Evolutionary conservation across 2,888 invertebrate genomes (phyloP).

Genomic region (Megastigmus dorsalis): DNA sequence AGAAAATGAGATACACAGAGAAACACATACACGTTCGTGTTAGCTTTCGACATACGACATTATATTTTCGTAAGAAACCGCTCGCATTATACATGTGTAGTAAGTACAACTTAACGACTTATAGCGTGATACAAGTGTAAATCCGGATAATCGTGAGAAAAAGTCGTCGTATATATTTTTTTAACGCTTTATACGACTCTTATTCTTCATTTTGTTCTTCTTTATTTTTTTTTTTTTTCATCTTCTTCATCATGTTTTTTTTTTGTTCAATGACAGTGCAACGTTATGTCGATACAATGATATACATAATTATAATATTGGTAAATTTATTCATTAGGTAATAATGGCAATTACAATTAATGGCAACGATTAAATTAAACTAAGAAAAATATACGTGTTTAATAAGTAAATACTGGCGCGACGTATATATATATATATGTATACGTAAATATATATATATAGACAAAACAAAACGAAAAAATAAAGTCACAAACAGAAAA

Average conservation of each 20-base stretch:
- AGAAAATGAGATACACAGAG: conserved; percentile 6
- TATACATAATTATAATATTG: conserved; percentile 46
- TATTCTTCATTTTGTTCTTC: conserved; percentile 6
- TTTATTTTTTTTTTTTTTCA: conserved; percentile 13
- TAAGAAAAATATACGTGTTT: conserved; percentile 10
- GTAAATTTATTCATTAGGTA: conserved; percentile 26
- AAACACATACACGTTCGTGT: conserved; percentile 50
- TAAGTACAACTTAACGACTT: conserved; percentile 58
- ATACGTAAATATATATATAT: no score
- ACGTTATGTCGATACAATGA: conserved; percentile 48
- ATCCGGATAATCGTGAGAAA: conserved; percentile 50
- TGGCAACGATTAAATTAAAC: conserved; percentile 13
- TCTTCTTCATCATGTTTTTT: conserved; percentile 26
- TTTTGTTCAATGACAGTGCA: conserved; percentile 46
- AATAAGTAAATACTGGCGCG: conserved; percentile 10
- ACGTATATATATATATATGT: no score
- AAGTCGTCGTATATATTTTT: conserved; percentile 46
- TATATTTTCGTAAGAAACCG: conserved; percentile 69
- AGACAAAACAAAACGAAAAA: neutral
- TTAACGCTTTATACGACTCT: conserved; percentile 29
- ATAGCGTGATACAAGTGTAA: conserved; percentile 55
- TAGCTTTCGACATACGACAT: conserved; percentile 55
- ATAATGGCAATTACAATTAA: conserved; percentile 24
- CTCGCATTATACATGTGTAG: conserved; percentile 62
- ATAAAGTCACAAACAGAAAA: conserved; percentile 4